These are phyloP conservation scores for Patiria miniata DNA, from an alignment of 35 echinoderm and acorn worm genomes.

Conservation along the genomic window DNA sequence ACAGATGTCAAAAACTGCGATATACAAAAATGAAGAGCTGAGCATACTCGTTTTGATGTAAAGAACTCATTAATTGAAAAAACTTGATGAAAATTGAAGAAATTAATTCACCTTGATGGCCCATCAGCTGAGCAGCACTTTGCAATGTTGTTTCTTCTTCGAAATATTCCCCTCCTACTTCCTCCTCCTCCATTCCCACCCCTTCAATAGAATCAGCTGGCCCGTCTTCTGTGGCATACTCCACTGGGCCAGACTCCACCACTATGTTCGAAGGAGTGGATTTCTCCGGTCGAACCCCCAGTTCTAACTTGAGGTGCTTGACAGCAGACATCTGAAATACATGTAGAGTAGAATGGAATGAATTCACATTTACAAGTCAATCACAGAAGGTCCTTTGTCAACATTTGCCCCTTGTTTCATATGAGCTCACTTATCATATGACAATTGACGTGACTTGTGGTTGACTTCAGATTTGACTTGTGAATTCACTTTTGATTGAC, in stretches of 20 bases:
- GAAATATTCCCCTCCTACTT: constrained; percentile 53
- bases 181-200: constrained; percentile 48
- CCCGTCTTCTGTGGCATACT: constrained; percentile 49
- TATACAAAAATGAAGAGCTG: too few relatives aligned
- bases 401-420: too few relatives aligned
- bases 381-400: too few relatives aligned
- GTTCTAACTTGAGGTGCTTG: neutral
- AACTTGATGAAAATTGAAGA: neutral
- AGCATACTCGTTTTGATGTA: too few relatives aligned
- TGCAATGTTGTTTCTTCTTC: constrained; percentile 53
- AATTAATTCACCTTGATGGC: constrained; percentile 35
- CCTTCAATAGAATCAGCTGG: constrained; percentile 18
- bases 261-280: constrained; percentile 52
- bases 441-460: too few relatives aligned
- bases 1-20: too few relatives aligned
- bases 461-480: too few relatives aligned
- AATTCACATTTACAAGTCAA: too few relatives aligned
- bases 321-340: neutral
- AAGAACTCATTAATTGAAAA: too few relatives aligned
- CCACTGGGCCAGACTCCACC: constrained; percentile 85
- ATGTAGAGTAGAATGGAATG: too few relatives aligned
- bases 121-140: constrained; percentile 70
- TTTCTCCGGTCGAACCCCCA: neutral
- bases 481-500: too few relatives aligned
- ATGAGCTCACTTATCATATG: too few relatives aligned